phyloP scores from a whole-genome alignment of 2,888 invertebrate species.

The Ochlodes sylvanus region DNA sequence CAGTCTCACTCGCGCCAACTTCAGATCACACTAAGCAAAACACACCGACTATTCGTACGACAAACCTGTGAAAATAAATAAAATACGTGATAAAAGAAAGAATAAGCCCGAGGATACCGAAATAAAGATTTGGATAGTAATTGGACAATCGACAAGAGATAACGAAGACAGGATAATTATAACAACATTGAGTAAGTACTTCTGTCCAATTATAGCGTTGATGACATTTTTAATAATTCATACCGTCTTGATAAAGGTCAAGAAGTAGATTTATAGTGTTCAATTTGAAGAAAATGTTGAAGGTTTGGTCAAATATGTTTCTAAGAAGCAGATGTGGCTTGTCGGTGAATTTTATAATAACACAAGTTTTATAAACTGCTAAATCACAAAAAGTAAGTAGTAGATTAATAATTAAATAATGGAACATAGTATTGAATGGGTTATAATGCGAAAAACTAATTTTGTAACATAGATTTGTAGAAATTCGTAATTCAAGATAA shows the following conservation, averaged over 20 bases:
- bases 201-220: background rate
- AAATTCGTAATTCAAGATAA: too few species aligned
- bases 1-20: conserved; percentile 54
- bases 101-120: background rate
- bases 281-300: too few species aligned
- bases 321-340: too few species aligned
- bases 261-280: background rate
- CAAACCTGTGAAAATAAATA: conserved; percentile 47
- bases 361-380: too few species aligned
- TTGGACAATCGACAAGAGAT: background rate
- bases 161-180: background rate
- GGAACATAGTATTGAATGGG: too few species aligned
- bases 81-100: conserved; percentile 1
- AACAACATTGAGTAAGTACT: conserved; percentile 6
- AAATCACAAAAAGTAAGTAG: too few species aligned
- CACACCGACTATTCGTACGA: conserved; percentile 37
- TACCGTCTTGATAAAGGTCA: background rate
- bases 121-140: background rate
- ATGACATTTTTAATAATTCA: conserved; percentile 4
- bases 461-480: too few species aligned
- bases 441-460: too few species aligned
- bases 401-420: too few species aligned
- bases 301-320: too few species aligned
- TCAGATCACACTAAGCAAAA: conserved; percentile 53
- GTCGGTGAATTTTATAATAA: too few species aligned